These are phyloP conservation scores for Chamaetylas fuelleborni DNA, from an alignment of 2,113 vertebrate genomes.

Conservation along the genomic window DNA sequence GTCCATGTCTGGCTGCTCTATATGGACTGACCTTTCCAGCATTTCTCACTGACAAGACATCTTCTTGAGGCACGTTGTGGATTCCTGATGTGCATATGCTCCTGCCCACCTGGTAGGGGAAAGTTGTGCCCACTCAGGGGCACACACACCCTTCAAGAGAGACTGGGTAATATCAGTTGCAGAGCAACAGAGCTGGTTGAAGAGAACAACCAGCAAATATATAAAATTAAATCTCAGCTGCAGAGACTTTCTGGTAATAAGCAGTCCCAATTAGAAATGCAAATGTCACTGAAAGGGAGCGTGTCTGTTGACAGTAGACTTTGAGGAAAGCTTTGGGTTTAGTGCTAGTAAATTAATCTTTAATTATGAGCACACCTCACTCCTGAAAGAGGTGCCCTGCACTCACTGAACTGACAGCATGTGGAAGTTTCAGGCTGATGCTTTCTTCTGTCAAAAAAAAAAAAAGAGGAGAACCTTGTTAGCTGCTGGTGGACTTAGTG, in stretches of 20 bases:
- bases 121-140: not conserved
- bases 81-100: not conserved
- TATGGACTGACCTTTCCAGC: not conserved
- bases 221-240: slow-evolving; percentile 40
- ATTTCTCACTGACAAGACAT: not conserved
- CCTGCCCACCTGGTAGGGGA: not conserved
- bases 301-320: slow-evolving; percentile 52
- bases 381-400: not conserved
- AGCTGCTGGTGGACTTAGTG: not conserved
- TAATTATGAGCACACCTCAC: slow-evolving; percentile 21
- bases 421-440: not conserved
- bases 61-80: not conserved
- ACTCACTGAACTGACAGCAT: not conserved
- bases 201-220: not conserved
- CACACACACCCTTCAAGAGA: not conserved
- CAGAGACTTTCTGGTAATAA: slow-evolving; percentile 25
- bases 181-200: not conserved
- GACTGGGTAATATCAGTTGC: not conserved
- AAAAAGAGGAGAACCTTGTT: not conserved
- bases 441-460: not conserved
- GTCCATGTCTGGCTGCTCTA: not conserved
- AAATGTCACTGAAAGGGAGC: slow-evolving; percentile 48
- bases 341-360: slow-evolving; percentile 45
- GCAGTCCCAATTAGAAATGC: slow-evolving; percentile 49
- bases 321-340: slow-evolving; percentile 38